phyloP scores from a whole-genome alignment of 2,797 vertebrate species.

The Xenops minutus region DNA sequence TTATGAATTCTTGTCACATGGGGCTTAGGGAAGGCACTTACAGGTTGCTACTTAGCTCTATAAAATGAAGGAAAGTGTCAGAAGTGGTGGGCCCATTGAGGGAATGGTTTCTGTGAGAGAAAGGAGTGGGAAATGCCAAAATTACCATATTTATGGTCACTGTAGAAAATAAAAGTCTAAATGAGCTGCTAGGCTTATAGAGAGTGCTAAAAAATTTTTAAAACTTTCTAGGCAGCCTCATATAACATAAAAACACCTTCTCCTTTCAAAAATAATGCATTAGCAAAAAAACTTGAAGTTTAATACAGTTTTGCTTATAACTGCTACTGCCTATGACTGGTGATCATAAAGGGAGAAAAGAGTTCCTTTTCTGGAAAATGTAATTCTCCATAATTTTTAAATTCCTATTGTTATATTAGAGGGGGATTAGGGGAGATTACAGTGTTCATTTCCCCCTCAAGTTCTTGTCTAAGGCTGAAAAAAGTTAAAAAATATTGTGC shows the following conservation, averaged over 20 bases:
- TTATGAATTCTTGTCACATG: slow-evolving; percentile 78
- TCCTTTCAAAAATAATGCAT: neutral
- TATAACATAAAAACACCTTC: neutral
- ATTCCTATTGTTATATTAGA: accelerated
- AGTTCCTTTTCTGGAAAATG: accelerated
- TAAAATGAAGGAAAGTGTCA: slow-evolving; percentile 72
- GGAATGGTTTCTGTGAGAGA: slow-evolving; percentile 76
- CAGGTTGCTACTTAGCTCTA: slow-evolving; percentile 64
- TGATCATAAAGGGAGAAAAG: neutral
- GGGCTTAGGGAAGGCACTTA: slow-evolving; percentile 64
- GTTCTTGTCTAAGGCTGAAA: neutral
- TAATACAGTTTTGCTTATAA: neutral
- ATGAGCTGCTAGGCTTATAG: slow-evolving; percentile 45
- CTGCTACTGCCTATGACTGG: neutral
- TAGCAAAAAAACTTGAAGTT: neutral
- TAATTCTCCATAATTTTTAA: neutral
- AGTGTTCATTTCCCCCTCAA: neutral
- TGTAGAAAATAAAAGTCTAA: slow-evolving; percentile 77
- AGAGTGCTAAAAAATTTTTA: slow-evolving; percentile 15
- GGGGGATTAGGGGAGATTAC: accelerated
- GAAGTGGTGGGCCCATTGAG: slow-evolving; percentile 55
- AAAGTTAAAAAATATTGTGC: neutral
- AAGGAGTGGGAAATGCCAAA: slow-evolving; percentile 87
- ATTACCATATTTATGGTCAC: slow-evolving; percentile 91
- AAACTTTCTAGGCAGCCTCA: neutral